Base-by-base conservation (phyloP, 2,888 invertebrate species). In the Rugalucina vietnamica region DNA sequence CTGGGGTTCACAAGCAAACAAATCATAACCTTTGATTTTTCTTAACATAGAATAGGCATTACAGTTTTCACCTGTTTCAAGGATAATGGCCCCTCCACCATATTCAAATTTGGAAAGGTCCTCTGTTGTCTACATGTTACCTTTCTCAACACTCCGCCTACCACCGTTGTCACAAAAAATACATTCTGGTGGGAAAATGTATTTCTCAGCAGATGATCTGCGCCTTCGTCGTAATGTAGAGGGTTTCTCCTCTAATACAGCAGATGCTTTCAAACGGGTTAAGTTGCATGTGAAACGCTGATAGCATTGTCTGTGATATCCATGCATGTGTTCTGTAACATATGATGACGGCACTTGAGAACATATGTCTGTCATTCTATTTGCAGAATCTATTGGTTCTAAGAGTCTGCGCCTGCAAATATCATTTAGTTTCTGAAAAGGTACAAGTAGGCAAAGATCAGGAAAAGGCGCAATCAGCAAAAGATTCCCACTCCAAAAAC, bases 91-190 rank as follows among this genome's bases (percentile, higher is more conserved):
- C 34, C 60, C 50, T 50, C 54, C 76, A 76, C 60, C 76, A 39
- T 21, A 65, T 37, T 39, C 24, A 76, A 76, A 76, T 18, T 14
- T 34, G 14, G 50, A 43, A 24, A 65, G 34, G 5, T 18, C 43
- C 39, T 76, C 75, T 27, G 54, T 75, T 21, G 75, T 75, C 75
- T 57, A 75, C 18, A 10, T 54, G 12, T 57, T 57, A 54, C n/a
- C n/a, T 36, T 29, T 54, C 32, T 57, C 69, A 18, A 69, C n/a
- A 37, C 1, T 8, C 8, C 24, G 10, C 1, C 39, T 60, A 18
- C 76, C 76, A 43, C 43, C 60, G 24, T 69, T 65, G 76, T 76
- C 69, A 32, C 69, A 76, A 27, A 76, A 76, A 36, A 76, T 76
- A n/a, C 69, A 75, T 34, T 75, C 54, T 34, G 49, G 49, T 8